A percentile compares a stretch with the other conserved stretches of the same genome.
These are phyloP conservation scores for Trachemys scripta DNA, from an alignment of 2,113 vertebrate species.

Conservation along the genomic window DNA sequence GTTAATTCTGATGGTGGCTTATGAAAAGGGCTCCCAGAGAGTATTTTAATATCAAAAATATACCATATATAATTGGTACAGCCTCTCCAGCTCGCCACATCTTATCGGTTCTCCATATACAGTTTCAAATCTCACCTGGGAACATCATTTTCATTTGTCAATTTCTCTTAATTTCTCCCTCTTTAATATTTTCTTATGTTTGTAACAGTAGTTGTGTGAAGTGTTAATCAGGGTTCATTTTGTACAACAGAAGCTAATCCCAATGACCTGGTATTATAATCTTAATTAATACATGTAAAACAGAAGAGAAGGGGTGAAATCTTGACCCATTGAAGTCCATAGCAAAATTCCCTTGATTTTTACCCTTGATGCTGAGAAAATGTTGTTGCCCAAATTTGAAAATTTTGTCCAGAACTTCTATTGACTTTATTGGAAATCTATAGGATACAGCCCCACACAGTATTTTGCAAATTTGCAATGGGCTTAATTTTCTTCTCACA, in stretches of 20 bases:
- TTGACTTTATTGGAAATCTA: not conserved
- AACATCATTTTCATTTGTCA: not conserved
- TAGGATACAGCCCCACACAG: not conserved
- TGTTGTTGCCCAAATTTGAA: not conserved
- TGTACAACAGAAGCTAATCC: not conserved
- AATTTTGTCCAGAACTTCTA: not conserved
- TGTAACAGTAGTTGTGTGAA: not conserved
- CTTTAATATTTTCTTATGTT: not conserved
- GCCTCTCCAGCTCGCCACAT: not conserved
- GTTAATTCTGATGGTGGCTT: conserved; percentile 77
- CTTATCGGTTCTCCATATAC: not conserved
- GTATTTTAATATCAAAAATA: conserved; percentile 81
- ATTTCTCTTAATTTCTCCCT: not conserved
- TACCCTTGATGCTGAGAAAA: not conserved
- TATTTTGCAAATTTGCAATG: not conserved
- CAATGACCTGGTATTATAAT: not conserved
- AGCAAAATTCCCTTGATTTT: not conserved
- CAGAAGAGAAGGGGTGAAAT: not conserved
- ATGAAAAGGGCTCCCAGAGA: conserved; percentile 79
- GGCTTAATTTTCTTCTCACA: not conserved
- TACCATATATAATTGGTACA: conserved; percentile 40
- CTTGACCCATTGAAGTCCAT: not conserved
- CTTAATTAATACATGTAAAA: not conserved
- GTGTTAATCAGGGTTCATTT: not conserved
- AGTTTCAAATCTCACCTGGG: not conserved